Percentiles rank a stretch among this genome's conserved stretches.
phyloP scores from a whole-genome alignment of 1,140 invertebrate genomes.

The roundworm (Caenorhabditis elegans) region WBcel235 BX284602.5:7867501-7868000 shows the following conservation, averaged over 20 bases:
- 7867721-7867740: too few species aligned
- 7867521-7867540: too few species aligned
- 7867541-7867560: too few species aligned
- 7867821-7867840: not conserved
- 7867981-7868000: conserved; percentile 36
- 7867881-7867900: not conserved
- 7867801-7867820: not conserved
- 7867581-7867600: not conserved
- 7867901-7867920: not conserved
- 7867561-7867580: too few species aligned
- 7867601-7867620: not conserved
- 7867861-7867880: not conserved
- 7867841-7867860: not conserved
- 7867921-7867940: conserved; percentile 6
- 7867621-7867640: not conserved
- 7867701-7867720: not conserved
- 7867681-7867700: conserved; percentile 7
- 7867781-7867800: not conserved
- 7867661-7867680: not conserved
- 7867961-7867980: not conserved
- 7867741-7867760: not conserved
- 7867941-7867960: conserved; percentile 15
- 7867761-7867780: not conserved
- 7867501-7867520: too few species aligned
- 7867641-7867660: conserved; percentile 8